These are phyloP conservation scores for Cerastoderma edule DNA, from an alignment of 2,888 invertebrate genomes.

Conservation along the genomic window DNA sequence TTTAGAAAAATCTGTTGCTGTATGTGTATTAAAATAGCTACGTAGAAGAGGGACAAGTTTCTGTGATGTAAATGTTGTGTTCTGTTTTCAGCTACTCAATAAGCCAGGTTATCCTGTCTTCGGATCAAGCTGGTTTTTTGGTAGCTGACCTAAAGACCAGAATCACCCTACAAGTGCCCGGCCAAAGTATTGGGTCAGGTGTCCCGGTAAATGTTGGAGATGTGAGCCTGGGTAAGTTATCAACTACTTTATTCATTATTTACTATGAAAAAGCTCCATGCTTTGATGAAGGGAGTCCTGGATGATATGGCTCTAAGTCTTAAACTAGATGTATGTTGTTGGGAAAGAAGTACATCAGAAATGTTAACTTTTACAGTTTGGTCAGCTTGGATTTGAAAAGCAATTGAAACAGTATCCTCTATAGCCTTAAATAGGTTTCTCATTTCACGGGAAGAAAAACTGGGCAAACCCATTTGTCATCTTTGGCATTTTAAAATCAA, in stretches of 20 bases:
- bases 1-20: neutral
- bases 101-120: slow-evolving; percentile 72
- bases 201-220: slow-evolving; percentile 56
- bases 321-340: too few species aligned
- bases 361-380: too few species aligned
- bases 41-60: neutral
- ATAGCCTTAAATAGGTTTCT: too few species aligned
- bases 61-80: too few species aligned
- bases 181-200: slow-evolving; percentile 29
- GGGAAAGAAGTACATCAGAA: too few species aligned
- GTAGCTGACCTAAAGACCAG: slow-evolving; percentile 67
- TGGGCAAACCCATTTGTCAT: too few species aligned
- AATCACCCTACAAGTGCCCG: slow-evolving; percentile 35
- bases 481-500: too few species aligned
- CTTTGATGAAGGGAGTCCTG: too few species aligned
- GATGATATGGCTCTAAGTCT: too few species aligned
- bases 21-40: neutral
- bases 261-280: neutral
- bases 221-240: slow-evolving; percentile 69
- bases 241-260: neutral
- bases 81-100: slow-evolving; percentile 64
- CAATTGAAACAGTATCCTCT: too few species aligned
- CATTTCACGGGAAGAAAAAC: too few species aligned
- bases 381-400: too few species aligned
- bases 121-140: slow-evolving; percentile 73